A percentile compares a stretch with the other conserved stretches of the same genome.
phyloP scores from a whole-genome alignment of 2,797 vertebrate genomes.

The Acanthornis magna region DNA sequence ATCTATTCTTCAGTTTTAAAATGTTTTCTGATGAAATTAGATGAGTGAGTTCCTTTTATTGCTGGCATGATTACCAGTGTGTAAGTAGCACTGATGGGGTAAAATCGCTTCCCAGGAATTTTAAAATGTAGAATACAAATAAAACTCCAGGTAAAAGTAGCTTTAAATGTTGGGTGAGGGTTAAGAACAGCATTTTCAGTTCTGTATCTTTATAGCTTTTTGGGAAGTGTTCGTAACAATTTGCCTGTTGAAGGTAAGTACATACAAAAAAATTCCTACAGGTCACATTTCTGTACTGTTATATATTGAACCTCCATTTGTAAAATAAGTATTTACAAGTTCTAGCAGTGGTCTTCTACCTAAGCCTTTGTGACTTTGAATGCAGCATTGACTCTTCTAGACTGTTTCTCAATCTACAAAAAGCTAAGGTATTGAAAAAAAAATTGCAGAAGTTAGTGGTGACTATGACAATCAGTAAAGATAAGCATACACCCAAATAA shows the following conservation, averaged over 20 bases:
- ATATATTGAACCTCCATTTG: neutral
- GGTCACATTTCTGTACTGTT: neutral
- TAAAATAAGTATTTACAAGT: neutral
- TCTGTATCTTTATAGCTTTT: neutral
- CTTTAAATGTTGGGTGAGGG: neutral
- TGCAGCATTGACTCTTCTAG: neutral
- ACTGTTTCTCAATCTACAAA: neutral
- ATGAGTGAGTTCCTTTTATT: neutral
- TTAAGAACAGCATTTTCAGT: neutral
- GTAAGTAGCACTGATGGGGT: neutral
- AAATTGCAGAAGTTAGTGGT: neutral
- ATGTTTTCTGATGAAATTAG: neutral
- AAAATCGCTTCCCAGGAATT: neutral
- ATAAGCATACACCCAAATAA: neutral
- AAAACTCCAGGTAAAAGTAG: neutral
- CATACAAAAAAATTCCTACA: neutral
- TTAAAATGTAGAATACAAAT: neutral
- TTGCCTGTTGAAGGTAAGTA: neutral
- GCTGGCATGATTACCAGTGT: neutral
- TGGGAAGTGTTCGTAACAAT: neutral
- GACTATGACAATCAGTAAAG: neutral
- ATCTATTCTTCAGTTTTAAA: neutral
- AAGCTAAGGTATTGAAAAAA: neutral
- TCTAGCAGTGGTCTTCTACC: neutral
- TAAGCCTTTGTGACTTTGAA: neutral